phyloP scores from a whole-genome alignment of 2,797 vertebrate genomes.

The Pseudochirops corinnae region DNA sequence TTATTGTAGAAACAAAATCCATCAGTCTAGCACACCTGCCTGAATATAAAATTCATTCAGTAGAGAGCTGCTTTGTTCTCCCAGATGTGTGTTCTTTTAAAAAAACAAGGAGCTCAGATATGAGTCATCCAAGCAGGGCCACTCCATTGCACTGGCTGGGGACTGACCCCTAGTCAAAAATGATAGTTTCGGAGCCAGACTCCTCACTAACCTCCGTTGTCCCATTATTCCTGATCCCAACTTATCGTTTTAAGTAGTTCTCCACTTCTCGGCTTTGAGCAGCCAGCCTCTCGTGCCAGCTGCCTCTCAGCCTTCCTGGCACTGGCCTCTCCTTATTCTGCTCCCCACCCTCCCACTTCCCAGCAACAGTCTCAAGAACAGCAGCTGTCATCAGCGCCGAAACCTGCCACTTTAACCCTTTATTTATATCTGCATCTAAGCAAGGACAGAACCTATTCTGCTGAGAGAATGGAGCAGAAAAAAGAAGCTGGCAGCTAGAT shows the following conservation, averaged over 20 bases:
- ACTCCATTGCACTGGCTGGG: background rate
- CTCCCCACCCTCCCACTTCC: background rate
- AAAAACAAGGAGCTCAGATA: conserved; percentile 19
- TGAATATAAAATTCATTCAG: conserved; percentile 53
- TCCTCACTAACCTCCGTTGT: background rate
- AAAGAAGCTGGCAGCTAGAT: background rate
- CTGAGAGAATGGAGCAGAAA: background rate
- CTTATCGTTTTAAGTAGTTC: background rate
- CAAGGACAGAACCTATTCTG: background rate
- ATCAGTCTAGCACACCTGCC: conserved; percentile 42
- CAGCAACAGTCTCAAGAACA: background rate
- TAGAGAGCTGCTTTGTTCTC: conserved; percentile 20
- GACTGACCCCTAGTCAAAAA: background rate
- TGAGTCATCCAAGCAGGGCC: background rate
- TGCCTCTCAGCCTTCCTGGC: conserved; percentile 1
- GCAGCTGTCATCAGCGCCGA: background rate
- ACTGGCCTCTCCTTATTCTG: background rate
- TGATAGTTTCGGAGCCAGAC: background rate
- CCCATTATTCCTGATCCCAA: background rate
- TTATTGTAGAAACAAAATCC: conserved; percentile 47
- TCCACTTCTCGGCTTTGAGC: background rate
- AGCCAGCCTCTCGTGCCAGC: background rate
- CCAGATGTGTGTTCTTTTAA: conserved; percentile 39
- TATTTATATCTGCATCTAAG: background rate
- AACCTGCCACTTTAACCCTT: conserved; percentile 21